These are phyloP conservation scores for Apus apus DNA, from an alignment of 2,113 vertebrate genomes.

Conservation along the genomic window DNA sequence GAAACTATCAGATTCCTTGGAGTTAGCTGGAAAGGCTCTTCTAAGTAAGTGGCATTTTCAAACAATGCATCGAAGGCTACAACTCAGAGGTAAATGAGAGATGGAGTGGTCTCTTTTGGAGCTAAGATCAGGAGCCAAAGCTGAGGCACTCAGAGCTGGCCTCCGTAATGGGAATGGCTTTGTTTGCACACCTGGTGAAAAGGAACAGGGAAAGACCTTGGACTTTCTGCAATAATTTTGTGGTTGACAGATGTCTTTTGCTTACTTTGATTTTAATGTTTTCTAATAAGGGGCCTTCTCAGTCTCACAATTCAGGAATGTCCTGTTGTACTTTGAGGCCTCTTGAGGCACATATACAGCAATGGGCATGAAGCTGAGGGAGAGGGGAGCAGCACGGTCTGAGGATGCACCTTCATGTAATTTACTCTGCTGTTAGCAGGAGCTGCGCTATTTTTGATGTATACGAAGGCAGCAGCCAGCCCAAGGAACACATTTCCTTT, in stretches of 20 bases:
- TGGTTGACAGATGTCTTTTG: background rate
- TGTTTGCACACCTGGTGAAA: background rate
- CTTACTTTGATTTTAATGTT: background rate
- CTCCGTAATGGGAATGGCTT: background rate
- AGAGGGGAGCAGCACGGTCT: accelerated
- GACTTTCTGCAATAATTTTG: background rate
- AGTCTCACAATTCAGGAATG: background rate
- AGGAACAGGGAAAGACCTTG: background rate
- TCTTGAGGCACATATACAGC: background rate
- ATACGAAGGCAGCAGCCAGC: background rate
- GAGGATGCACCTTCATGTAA: background rate
- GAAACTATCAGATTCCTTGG: background rate
- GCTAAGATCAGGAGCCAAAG: background rate
- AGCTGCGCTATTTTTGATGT: accelerated
- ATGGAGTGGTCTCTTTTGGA: background rate
- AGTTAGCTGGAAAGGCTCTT: background rate
- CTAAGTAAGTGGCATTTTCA: accelerated
- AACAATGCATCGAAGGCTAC: background rate
- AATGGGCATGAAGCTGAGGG: accelerated
- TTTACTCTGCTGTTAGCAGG: background rate
- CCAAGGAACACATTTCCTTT: background rate
- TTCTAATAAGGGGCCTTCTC: background rate
- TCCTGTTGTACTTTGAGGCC: background rate
- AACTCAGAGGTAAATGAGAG: background rate
- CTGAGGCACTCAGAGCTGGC: background rate